Evolutionary conservation across 2,113 vertebrate species (phyloP).

Genomic region (Camelus bactrianus): DNA sequence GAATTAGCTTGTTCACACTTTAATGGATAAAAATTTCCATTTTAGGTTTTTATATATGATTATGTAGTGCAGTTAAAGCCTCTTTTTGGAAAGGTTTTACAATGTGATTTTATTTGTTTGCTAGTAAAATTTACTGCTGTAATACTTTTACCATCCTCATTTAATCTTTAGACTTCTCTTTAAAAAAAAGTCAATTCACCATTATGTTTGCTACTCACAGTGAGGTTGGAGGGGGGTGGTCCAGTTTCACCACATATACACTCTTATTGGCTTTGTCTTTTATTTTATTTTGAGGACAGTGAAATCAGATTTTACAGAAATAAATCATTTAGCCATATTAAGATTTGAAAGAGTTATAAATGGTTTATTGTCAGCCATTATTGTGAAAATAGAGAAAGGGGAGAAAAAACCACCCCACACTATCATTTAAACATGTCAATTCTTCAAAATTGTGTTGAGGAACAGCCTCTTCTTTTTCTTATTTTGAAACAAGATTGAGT

Average conservation of each 20-base stretch:
- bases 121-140: slow-evolving; percentile 81
- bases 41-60: slow-evolving; percentile 82
- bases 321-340: slow-evolving; percentile 74
- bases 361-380: slow-evolving; percentile 65
- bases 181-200: slow-evolving; percentile 73
- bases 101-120: slow-evolving; percentile 83
- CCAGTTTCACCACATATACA: not conserved
- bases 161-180: slow-evolving; percentile 70
- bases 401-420: not conserved
- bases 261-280: slow-evolving; percentile 61
- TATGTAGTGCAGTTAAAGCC: slow-evolving; percentile 75
- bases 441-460: slow-evolving; percentile 42
- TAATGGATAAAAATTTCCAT: slow-evolving; percentile 77
- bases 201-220: slow-evolving; percentile 62
- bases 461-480: slow-evolving; percentile 11
- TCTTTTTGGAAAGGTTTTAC: slow-evolving; percentile 80
- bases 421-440: slow-evolving; percentile 63
- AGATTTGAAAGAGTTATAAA: slow-evolving; percentile 67
- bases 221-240: rapidly evolving
- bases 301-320: slow-evolving; percentile 67
- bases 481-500: slow-evolving; percentile 8
- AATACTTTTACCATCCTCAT: slow-evolving; percentile 78
- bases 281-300: slow-evolving; percentile 73
- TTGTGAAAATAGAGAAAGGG: slow-evolving; percentile 61
- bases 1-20: slow-evolving; percentile 76